Conservation (phyloP, 2,113 vertebrate species). For the Zeus faber region DNA sequence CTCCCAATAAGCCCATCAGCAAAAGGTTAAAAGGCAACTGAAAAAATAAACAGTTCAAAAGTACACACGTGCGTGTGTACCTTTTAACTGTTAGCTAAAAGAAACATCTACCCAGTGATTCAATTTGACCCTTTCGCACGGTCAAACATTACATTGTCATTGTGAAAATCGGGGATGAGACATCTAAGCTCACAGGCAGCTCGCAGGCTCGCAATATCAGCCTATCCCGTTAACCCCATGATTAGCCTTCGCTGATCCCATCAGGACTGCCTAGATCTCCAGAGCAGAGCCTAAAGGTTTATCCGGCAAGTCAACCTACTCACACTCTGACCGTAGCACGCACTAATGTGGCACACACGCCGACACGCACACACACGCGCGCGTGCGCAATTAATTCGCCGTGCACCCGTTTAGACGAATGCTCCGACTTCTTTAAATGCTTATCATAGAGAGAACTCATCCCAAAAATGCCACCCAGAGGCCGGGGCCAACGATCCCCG, state of each 20-base stretch:
- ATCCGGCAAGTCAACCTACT: slow-evolving; percentile 40
- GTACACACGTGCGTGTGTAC: too few relatives aligned
- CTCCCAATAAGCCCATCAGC: neutral
- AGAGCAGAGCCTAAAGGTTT: slow-evolving; percentile 63
- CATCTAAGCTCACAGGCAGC: slow-evolving; percentile 45
- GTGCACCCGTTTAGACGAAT: too few relatives aligned
- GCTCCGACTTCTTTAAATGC: too few relatives aligned
- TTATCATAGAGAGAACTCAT: too few relatives aligned
- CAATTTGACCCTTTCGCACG: too few relatives aligned
- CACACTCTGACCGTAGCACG: slow-evolving; percentile 20
- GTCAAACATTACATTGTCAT: too few relatives aligned
- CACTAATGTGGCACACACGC: neutral
- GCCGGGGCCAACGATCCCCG: too few relatives aligned
- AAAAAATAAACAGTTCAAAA: neutral
- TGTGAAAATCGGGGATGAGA: too few relatives aligned
- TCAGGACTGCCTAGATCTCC: slow-evolving; percentile 69
- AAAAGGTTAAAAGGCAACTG: neutral
- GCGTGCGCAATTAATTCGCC: too few relatives aligned
- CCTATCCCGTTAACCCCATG: slow-evolving; percentile 64
- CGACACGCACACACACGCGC: neutral
- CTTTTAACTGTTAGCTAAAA: too few relatives aligned
- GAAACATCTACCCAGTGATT: too few relatives aligned
- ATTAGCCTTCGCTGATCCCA: slow-evolving; percentile 69
- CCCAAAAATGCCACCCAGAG: too few relatives aligned
- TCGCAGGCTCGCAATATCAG: slow-evolving; percentile 64